Percentiles rank a stretch among this genome's conserved stretches.
These are phyloP conservation scores for Xenopus borealis DNA, from an alignment of 2,113 vertebrate genomes.

Conservation along the genomic window DNA sequence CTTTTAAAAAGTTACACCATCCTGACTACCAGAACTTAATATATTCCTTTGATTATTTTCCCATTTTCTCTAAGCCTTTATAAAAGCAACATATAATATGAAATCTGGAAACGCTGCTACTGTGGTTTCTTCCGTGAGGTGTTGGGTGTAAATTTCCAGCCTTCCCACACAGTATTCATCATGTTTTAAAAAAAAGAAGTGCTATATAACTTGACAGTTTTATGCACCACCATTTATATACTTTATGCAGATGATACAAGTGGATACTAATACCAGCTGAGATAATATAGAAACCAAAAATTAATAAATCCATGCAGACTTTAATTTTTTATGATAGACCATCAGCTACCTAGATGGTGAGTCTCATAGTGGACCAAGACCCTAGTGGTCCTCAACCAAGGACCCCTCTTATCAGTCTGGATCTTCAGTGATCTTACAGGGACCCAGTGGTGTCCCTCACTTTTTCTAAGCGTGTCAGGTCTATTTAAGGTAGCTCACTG, in stretches of 20 bases:
- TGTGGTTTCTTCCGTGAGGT: conserved; percentile 35
- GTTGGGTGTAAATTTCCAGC: conserved; percentile 28
- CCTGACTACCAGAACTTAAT: not conserved
- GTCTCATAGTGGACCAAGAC: too few relatives aligned
- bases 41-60: conserved; percentile 2
- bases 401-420: too few relatives aligned
- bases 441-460: too few relatives aligned
- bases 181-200: conserved; percentile 13
- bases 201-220: conserved; percentile 28
- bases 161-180: conserved; percentile 6
- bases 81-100: conserved; percentile 7
- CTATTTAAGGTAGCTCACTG: too few relatives aligned
- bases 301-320: too few relatives aligned
- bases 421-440: too few relatives aligned
- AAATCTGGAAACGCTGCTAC: conserved; percentile 6
- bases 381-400: too few relatives aligned
- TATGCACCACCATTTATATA: conserved; percentile 19
- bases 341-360: too few relatives aligned
- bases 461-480: too few relatives aligned
- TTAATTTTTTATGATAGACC: too few relatives aligned
- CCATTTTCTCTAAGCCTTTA: conserved; percentile 11
- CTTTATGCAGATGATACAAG: conserved; percentile 14
- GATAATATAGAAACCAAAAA: too few relatives aligned
- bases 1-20: not conserved
- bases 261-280: too few relatives aligned